Conservation (phyloP, 2,888 invertebrate genomes). For the Pseudoips prasinana region DNA sequence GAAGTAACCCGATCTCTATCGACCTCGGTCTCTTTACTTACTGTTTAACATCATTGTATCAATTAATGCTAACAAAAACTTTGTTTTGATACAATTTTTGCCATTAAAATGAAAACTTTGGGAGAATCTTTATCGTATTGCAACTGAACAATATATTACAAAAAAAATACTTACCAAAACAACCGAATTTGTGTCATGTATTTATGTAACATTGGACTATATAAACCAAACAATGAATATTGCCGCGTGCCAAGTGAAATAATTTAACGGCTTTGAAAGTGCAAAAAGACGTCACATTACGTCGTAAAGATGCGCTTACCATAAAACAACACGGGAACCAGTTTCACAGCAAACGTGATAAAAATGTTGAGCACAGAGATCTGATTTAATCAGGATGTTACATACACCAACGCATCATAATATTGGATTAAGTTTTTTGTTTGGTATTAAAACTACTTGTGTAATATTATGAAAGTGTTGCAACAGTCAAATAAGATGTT, state of each 20-base stretch:
- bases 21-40: conserved; percentile 43
- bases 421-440: conserved; percentile 5
- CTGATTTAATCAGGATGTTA: conserved; percentile 25
- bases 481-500: too few species aligned
- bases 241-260: conserved; percentile 11
- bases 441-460: too few species aligned
- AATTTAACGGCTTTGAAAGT: conserved; percentile 18
- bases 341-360: conserved; percentile 16
- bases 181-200: not conserved
- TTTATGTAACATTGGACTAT: not conserved
- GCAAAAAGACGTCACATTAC: conserved; percentile 21
- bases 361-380: conserved; percentile 18
- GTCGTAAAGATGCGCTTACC: conserved; percentile 22
- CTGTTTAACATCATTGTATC: conserved; percentile 44
- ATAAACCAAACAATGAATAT: too few species aligned
- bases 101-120: too few species aligned
- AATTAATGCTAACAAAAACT: too few species aligned
- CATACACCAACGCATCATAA: conserved; percentile 15
- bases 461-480: too few species aligned
- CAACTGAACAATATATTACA: too few species aligned
- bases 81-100: too few species aligned
- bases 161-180: too few species aligned
- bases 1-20: conserved; percentile 38
- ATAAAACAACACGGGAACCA: conserved; percentile 10
- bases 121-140: too few species aligned